Evolutionary conservation across 2,113 vertebrate species (phyloP).

Genomic region (Tamias sibiricus): DNA sequence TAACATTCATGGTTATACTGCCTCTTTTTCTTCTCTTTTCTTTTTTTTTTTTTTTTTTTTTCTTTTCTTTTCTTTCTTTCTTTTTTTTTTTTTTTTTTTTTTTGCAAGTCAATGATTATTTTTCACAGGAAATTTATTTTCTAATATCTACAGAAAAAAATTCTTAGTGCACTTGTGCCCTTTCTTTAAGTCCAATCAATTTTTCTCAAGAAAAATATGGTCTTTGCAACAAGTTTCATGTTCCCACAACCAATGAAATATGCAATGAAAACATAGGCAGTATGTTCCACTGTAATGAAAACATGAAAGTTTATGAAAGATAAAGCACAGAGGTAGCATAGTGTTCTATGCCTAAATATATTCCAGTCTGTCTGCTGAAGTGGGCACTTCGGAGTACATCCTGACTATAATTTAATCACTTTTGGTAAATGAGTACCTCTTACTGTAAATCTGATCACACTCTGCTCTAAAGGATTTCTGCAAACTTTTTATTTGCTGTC

Average conservation of each 20-base stretch:
- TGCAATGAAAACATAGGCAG: not conserved
- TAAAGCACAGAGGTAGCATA: not conserved
- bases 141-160: constrained; percentile 16
- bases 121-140: not conserved
- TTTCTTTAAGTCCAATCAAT: not conserved
- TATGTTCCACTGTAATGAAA: not conserved
- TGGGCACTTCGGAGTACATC: constrained; percentile 45
- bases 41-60: too few relatives aligned
- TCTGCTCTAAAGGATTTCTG: constrained; percentile 47
- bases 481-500: constrained; percentile 65
- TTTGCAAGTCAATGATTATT: not conserved
- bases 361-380: constrained; percentile 56
- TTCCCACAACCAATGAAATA: not conserved
- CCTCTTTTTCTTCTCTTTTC: too few relatives aligned
- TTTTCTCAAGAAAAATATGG: not conserved
- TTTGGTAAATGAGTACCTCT: constrained; percentile 69
- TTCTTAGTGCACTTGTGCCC: not conserved
- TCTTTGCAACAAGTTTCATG: not conserved
- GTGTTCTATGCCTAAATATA: constrained; percentile 39
- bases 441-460: constrained; percentile 65
- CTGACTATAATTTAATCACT: constrained; percentile 66
- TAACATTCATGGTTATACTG: not conserved
- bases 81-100: too few relatives aligned
- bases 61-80: too few relatives aligned
- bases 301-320: not conserved